Percentiles rank a stretch among this genome's conserved stretches.
These are phyloP conservation scores for Chaenodraco wilsoni DNA, from an alignment of 2,797 vertebrate species.

Conservation along the genomic window DNA sequence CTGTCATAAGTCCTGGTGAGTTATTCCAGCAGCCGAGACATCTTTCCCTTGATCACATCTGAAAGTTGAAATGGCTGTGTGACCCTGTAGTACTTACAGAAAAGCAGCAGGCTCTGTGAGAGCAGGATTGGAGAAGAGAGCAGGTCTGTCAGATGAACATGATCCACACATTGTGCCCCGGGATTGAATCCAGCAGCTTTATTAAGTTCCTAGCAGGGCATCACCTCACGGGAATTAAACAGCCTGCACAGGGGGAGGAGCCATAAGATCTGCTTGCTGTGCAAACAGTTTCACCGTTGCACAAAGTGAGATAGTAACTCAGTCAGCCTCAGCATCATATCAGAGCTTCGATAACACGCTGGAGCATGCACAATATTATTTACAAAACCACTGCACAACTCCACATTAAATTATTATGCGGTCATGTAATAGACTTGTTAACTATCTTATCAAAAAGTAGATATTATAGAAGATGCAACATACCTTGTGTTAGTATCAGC, in stretches of 20 bases:
- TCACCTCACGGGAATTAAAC: conserved; percentile 73
- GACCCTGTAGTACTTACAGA: conserved; percentile 62
- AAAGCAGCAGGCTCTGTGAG: conserved; percentile 57
- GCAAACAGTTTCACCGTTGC: conserved; percentile 43
- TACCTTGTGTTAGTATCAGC: neutral
- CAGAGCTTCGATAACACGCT: conserved; percentile 16
- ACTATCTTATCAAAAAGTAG: neutral
- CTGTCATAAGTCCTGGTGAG: conserved; percentile 71
- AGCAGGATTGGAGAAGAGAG: conserved; percentile 51
- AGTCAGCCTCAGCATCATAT: conserved; percentile 48
- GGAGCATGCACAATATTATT: neutral
- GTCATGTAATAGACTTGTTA: neutral
- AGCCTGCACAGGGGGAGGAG: conserved; percentile 68
- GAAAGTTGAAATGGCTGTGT: conserved; percentile 40
- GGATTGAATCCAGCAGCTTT: conserved; percentile 74
- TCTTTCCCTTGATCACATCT: conserved; percentile 42
- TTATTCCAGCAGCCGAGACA: conserved; percentile 50
- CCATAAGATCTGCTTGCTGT: conserved; percentile 42
- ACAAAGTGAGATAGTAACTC: conserved; percentile 20
- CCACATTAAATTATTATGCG: neutral
- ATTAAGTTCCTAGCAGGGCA: conserved; percentile 71
- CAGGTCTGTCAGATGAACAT: conserved; percentile 64
- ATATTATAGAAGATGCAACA: neutral
- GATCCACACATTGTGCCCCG: conserved; percentile 73
- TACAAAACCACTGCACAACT: neutral